Base-by-base conservation (phyloP, 2,888 invertebrate species). In the Nesidiocoris tenuis region DNA sequence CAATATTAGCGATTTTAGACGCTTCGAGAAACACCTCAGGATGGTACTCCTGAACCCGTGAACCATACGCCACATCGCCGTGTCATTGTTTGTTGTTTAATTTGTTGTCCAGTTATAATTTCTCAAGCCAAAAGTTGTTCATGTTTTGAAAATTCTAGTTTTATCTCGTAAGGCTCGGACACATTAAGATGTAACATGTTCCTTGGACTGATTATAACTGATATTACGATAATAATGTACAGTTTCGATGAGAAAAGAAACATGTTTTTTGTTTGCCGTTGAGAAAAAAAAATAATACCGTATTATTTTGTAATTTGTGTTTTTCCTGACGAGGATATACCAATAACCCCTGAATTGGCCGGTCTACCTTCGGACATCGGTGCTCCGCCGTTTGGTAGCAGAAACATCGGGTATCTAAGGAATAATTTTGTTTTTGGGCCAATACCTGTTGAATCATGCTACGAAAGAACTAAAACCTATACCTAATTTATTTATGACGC, bases 261-360 rank as follows among this genome's bases (percentile, higher is more conserved):
- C 39, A 56, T 56, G 19, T 19, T 56, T 56, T 67, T 67, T 67
- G 39, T 39, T 67, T 55, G 67, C 67, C 55, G 67, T 67, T 67
- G 67, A 55, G 19, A 65, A 67, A 54, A 66, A 55, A 21, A 67
- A 55, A 56, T 19, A 65, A 24, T 25, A 67, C 39, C 22, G 67
- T 67, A 67, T 67, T 67, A 67, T 67, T 67, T 67, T 67, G 67
- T 55, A 67, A 21, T 39, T n/a, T n/a, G n/a, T n/a, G n/a, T n/a
- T n/a, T n/a, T n/a, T n/a, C n/a, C n/a, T n/a, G n/a, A n/a, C n/a
- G n/a, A n/a, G n/a, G n/a, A n/a, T n/a, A n/a, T n/a, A n/a, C n/a
- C n/a, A n/a, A n/a, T n/a, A n/a, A n/a, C n/a, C n/a, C n/a, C n/a
- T n/a, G n/a, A n/a, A n/a, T n/a, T n/a, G n/a, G n/a, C n/a, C n/a